Base-by-base conservation (phyloP, 2,797 vertebrate genomes). In the Champsocephalus esox region DNA sequence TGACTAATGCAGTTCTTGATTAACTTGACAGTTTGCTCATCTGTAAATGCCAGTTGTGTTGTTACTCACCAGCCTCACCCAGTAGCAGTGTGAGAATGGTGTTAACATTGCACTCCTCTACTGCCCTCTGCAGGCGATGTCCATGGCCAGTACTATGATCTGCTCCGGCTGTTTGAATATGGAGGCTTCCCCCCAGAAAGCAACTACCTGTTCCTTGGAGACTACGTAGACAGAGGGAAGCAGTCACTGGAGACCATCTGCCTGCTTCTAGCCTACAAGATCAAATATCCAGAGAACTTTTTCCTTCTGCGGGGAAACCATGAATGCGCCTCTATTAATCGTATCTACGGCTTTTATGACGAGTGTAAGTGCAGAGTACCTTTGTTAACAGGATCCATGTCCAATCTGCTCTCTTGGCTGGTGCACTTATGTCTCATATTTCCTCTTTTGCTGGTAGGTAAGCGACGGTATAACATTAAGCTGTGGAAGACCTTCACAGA, bases 401-500 rank as follows among this genome's bases (percentile, higher is more conserved):
- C 4, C 54, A 0, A 46, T 19, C 4, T 57, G 2, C 41, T 5
- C 12, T 60, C 12, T 43, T n/a, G 8, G n/a, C 9, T 11, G 5
- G 43, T 19, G 34, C 3, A 14, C 12, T 34, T 9, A 41, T 10
- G 32, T 10, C 12, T 67, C 9, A 16, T 45, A 12, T 9, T 3
- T 34, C 0, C 34, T 4, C 7, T 14, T 16, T 24, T 44, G 13
- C 48, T 41, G 1, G 0, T 75, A 99, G 97, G 98, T 93, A 99
- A 99, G 91, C 93, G 98, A 58, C 93, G 98, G 67, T 99, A 99
- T 92, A 99, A 99, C 92, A 99, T 99, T 72, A 99, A 99, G 83
- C 94, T 99, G 68, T 99, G 98, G 98, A 99, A 99, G 88, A 99
- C 98, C 0, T 99, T 99, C 93, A 99, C 98, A 0, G 98, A 99